Evolutionary conservation across 1,140 invertebrate species (phyloP).

Genomic region (Panagrolaimus sp.): DNA sequence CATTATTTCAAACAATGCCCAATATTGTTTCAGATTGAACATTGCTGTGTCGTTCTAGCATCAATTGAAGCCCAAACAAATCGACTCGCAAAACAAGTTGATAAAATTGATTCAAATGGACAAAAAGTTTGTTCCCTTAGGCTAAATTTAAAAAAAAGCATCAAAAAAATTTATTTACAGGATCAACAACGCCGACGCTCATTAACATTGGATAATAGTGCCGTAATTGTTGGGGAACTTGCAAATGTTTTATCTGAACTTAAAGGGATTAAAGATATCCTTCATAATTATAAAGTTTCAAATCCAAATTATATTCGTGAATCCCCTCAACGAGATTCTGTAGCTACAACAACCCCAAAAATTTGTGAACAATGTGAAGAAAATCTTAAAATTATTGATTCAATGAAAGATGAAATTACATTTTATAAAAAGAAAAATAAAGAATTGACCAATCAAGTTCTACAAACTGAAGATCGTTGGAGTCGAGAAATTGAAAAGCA

Average conservation of each 20-base stretch:
- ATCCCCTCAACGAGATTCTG: neutral
- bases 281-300: slow-evolving; percentile 41
- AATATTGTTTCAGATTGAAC: slow-evolving; percentile 44
- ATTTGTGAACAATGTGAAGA: slow-evolving; percentile 36
- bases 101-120: slow-evolving; percentile 44
- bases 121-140: neutral
- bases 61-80: slow-evolving; percentile 53
- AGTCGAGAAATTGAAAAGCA: slow-evolving; percentile 56
- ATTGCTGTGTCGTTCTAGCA: slow-evolving; percentile 53
- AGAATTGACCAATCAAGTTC: slow-evolving; percentile 55
- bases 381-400: slow-evolving; percentile 39
- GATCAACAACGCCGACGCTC: slow-evolving; percentile 50
- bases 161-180: slow-evolving; percentile 26
- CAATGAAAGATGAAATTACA: slow-evolving; percentile 50
- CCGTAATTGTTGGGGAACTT: slow-evolving; percentile 48
- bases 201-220: slow-evolving; percentile 47
- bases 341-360: neutral
- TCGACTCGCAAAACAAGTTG: slow-evolving; percentile 49
- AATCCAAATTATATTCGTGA: slow-evolving; percentile 16
- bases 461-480: slow-evolving; percentile 58
- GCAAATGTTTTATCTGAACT: slow-evolving; percentile 51
- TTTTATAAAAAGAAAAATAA: slow-evolving; percentile 60
- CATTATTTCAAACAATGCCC: neutral
- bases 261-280: slow-evolving; percentile 42
- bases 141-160: neutral